Conservation (phyloP, 1,140 invertebrate genomes). For the Aphaenogaster ashmeadi region DNA sequence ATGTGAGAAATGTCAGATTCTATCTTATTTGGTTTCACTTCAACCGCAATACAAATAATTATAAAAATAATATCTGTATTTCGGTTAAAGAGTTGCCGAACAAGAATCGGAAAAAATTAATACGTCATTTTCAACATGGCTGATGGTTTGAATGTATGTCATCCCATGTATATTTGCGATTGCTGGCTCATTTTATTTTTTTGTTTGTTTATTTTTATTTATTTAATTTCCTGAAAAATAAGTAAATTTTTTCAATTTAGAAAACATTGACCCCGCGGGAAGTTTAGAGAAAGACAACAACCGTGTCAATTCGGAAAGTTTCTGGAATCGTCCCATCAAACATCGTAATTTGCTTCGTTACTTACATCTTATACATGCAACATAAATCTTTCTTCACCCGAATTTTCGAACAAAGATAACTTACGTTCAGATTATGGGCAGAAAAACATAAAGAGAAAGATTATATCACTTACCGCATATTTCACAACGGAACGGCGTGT, state of each 20-base stretch:
- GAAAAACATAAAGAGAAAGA: neutral
- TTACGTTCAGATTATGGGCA: neutral
- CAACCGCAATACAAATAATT: neutral
- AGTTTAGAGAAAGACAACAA: neutral
- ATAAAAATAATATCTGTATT: constrained; percentile 9
- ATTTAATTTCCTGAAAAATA: neutral
- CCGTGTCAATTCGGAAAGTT: constrained; percentile 9
- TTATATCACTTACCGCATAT: constrained; percentile 90
- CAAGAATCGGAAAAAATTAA: neutral
- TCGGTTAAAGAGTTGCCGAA: neutral
- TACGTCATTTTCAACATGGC: neutral
- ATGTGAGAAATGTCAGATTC: neutral
- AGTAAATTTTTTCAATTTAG: neutral
- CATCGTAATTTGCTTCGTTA: neutral
- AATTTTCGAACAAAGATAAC: neutral
- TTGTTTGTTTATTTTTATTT: neutral
- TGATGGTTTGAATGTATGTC: neutral
- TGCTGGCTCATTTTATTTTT: neutral
- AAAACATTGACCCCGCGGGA: neutral
- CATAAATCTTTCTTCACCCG: neutral
- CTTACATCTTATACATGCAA: neutral
- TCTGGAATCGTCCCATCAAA: constrained; percentile 66
- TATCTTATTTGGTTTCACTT: neutral
- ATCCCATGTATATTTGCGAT: neutral
- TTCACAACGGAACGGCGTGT: constrained; percentile 93